Evolutionary conservation across 2,797 vertebrate species (phyloP).

Genomic region (Ptychobarbus kaznakovi): DNA sequence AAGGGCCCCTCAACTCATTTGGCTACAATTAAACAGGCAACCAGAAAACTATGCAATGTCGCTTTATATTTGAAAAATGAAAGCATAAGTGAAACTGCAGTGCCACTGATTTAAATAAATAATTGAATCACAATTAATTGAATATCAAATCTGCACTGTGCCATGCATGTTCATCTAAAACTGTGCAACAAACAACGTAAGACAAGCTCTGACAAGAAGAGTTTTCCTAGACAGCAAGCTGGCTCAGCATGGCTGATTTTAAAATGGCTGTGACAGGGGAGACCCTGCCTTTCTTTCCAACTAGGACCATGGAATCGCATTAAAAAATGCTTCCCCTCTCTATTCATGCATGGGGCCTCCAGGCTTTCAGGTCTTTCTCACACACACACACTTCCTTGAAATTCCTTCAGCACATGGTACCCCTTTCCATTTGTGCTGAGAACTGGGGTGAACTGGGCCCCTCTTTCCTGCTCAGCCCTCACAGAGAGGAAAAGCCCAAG

Average conservation of each 20-base stretch:
- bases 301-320: slow-evolving; percentile 63
- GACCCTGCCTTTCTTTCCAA: slow-evolving; percentile 69
- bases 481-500: slow-evolving; percentile 63
- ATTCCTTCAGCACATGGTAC: slow-evolving; percentile 73
- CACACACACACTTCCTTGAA: slow-evolving; percentile 68
- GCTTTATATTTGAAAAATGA: neutral
- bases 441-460: slow-evolving; percentile 55
- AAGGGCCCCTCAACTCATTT: slow-evolving; percentile 42
- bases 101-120: slow-evolving; percentile 6
- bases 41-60: slow-evolving; percentile 31
- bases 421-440: slow-evolving; percentile 62
- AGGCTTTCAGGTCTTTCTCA: slow-evolving; percentile 64
- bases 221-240: slow-evolving; percentile 65
- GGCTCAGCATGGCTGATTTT: slow-evolving; percentile 55
- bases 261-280: slow-evolving; percentile 70
- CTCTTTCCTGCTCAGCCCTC: slow-evolving; percentile 51
- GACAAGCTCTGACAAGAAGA: slow-evolving; percentile 50
- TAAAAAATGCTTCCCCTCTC: slow-evolving; percentile 58
- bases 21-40: slow-evolving; percentile 28
- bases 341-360: slow-evolving; percentile 64
- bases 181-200: slow-evolving; percentile 46
- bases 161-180: slow-evolving; percentile 49
- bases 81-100: neutral
- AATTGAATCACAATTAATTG: slow-evolving; percentile 8
- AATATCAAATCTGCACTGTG: slow-evolving; percentile 37